Conservation (phyloP, 2,797 vertebrate species). For the Poecilia picta region DNA sequence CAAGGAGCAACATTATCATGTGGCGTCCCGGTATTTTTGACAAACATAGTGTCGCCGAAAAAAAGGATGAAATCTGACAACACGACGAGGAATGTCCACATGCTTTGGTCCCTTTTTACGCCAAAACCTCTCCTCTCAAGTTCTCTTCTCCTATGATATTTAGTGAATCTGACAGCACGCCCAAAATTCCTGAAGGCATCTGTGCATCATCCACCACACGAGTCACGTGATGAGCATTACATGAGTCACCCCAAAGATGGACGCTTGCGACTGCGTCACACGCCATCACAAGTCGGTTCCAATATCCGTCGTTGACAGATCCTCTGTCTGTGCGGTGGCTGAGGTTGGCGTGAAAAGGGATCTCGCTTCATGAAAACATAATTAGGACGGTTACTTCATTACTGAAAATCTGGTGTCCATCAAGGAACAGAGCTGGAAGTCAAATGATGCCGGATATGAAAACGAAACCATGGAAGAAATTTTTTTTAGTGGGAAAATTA, state of each 20-base stretch:
- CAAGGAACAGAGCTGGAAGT: neutral
- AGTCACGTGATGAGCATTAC: conserved; percentile 9
- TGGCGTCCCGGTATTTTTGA: neutral
- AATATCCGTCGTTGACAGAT: conserved; percentile 5
- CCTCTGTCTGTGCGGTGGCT: neutral
- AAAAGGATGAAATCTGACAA: neutral
- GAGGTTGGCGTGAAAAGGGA: too few species aligned
- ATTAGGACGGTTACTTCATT: neutral
- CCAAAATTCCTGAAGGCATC: neutral
- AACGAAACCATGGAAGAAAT: conserved; percentile 13
- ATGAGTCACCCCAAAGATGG: conserved; percentile 18
- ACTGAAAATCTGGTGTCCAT: neutral
- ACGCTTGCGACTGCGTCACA: neutral
- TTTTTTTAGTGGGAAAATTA: conserved; percentile 1
- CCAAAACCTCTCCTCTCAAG: neutral
- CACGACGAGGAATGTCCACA: neutral
- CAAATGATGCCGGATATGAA: conserved; percentile 1
- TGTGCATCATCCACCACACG: neutral
- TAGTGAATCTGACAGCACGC: neutral
- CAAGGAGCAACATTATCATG: neutral
- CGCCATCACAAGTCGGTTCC: neutral
- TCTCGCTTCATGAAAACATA: conserved; percentile 5
- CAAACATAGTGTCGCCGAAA: neutral
- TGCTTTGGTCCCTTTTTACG: neutral
- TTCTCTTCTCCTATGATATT: neutral